Conservation (phyloP, 2,113 vertebrate genomes). For the Psittacus erithacus region DNA sequence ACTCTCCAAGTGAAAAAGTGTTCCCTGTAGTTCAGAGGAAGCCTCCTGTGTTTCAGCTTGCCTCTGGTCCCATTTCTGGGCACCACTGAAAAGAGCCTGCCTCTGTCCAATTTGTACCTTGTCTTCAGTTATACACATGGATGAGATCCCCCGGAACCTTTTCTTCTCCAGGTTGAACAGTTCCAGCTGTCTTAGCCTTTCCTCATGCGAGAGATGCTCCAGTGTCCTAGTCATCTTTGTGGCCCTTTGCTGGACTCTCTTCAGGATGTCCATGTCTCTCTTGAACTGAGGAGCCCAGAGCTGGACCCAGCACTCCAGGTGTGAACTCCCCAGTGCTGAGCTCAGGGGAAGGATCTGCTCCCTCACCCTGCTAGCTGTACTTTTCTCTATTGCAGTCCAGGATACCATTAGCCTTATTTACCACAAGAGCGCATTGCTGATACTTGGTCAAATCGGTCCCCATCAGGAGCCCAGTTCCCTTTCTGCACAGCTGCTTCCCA, state of each 20-base stretch:
- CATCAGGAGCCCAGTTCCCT: neutral
- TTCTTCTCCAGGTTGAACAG: neutral
- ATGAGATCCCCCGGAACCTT: neutral
- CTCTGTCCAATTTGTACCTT: accelerated
- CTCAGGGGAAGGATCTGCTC: neutral
- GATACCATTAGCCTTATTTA: neutral
- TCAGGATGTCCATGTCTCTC: neutral
- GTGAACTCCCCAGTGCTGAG: neutral
- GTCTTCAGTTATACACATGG: neutral
- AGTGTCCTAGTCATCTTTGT: neutral
- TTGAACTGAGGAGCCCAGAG: neutral
- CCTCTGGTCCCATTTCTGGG: neutral
- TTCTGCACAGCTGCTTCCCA: neutral
- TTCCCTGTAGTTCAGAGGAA: neutral
- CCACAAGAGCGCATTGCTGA: neutral
- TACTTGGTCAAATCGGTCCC: neutral
- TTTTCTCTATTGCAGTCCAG: neutral
- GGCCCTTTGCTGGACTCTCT: neutral
- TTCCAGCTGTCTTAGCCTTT: neutral
- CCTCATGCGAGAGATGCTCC: neutral
- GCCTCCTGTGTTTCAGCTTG: neutral
- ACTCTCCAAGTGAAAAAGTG: neutral
- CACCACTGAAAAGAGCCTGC: neutral
- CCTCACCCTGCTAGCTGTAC: accelerated
- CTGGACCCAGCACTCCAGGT: neutral